Base-by-base conservation (phyloP, 2,797 vertebrate genomes). In the Semaprochilodus insignis region DNA sequence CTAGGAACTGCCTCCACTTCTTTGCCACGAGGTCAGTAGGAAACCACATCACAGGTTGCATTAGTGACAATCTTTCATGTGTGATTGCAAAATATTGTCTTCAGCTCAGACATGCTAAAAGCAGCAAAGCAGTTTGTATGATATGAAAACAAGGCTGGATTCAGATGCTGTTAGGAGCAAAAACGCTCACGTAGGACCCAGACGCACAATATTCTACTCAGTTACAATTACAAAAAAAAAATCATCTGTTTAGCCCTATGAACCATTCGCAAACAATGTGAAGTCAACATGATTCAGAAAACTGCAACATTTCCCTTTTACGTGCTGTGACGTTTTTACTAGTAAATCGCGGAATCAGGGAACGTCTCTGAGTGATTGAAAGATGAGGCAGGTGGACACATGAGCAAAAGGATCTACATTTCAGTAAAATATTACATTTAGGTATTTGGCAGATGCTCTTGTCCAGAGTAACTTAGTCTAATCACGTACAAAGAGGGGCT, bases 21-120 rank as follows among this genome's bases (percentile, higher is more conserved):
- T 27, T 52, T 19, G 2, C 74, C 78, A 77, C 27, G 65, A 8
- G 71, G 87, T 81, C 75, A 48, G 44, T 77, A 34, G 62, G 81
- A 80, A 40, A 54, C 17, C 54, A 48, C 44, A 48, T 48, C 44
- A 48, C 44, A 48, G 44, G 10, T 4, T 36, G 34, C 31, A 70
- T 70, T 23, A 23, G 67, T 48, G 67, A 93, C 89, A 77, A 90
- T 90, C 87, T 84, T 79, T 90, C 90, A 91, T 92, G 69, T 91
- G 57, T 87, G 63, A 94, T 40, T 93, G 93, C 93, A 94, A 95
- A 95, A 94, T 91, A 89, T 92, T 7, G 19, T 23, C n/a, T 92
- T 92, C 85, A 57, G 71, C 71, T 27, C 19, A 40, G 27, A 34
- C 52, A 55, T 27, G 44, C 14, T 52, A 27, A 52, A 72, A 55